Evolutionary conservation across 2,113 vertebrate genomes (phyloP).

Genomic region (Ceuthmochares aereus): DNA sequence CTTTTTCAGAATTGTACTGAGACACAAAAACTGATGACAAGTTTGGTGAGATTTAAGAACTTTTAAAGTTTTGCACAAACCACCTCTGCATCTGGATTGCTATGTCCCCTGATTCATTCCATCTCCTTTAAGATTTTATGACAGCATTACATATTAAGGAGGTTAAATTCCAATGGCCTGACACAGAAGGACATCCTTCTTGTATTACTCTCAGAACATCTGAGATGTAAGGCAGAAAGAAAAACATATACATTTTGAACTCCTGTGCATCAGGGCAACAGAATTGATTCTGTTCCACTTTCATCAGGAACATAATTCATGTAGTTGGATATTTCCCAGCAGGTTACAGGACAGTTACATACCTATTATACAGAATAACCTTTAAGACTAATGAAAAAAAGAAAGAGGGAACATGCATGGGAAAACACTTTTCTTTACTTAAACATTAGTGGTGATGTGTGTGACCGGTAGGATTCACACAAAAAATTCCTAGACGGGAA

Average conservation of each 20-base stretch:
- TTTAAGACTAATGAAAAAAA: background rate
- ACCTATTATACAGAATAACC: background rate
- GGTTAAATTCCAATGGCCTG: background rate
- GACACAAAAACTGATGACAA: background rate
- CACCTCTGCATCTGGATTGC: background rate
- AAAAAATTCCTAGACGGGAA: background rate
- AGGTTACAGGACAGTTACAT: background rate
- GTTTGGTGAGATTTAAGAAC: background rate
- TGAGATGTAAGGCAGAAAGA: background rate
- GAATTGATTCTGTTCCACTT: background rate
- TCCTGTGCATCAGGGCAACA: background rate
- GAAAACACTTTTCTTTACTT: background rate
- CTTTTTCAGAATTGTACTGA: background rate
- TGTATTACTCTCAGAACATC: background rate
- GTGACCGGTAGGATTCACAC: background rate
- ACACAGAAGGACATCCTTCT: background rate
- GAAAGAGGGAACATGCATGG: background rate
- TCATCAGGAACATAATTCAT: background rate
- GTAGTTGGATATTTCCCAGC: background rate
- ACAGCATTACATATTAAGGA: background rate
- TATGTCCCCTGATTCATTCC: background rate
- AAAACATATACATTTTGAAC: background rate
- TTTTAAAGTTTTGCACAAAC: background rate
- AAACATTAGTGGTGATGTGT: background rate
- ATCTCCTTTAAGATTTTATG: background rate